Evolutionary conservation across 2,113 vertebrate species (phyloP).

Genomic region (Epinephelus fuscoguttatus): DNA sequence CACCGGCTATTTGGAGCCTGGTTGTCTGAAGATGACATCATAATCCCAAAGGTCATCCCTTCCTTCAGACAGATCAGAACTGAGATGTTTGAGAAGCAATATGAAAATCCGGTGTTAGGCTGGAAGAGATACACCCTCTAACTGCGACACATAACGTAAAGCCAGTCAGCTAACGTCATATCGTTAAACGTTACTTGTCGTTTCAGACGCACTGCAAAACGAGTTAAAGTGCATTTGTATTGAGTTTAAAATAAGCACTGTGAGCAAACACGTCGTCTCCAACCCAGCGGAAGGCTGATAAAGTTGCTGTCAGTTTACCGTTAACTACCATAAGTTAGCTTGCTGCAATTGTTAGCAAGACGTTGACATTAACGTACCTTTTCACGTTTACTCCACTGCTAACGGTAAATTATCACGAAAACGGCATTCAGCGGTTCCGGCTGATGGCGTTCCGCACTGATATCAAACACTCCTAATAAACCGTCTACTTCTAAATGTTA

Average conservation of each 20-base stretch:
- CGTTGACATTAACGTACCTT: conserved; percentile 34
- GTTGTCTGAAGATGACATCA: background rate
- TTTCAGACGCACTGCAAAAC: background rate
- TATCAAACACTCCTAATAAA: background rate
- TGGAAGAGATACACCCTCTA: too few relatives aligned
- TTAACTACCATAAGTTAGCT: background rate
- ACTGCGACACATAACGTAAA: too few relatives aligned
- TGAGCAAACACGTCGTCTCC: background rate
- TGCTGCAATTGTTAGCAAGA: background rate
- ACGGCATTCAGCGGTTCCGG: background rate
- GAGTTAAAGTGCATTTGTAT: background rate
- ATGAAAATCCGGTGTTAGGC: background rate
- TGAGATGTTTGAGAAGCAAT: background rate
- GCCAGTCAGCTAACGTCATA: background rate
- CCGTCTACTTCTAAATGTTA: background rate
- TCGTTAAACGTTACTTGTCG: background rate
- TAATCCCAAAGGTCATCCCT: background rate
- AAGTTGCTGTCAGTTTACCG: background rate
- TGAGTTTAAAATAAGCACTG: rapidly evolving
- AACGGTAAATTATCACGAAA: conserved; percentile 17
- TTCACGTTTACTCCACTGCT: conserved; percentile 13
- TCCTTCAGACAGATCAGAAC: background rate
- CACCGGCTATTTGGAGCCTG: background rate
- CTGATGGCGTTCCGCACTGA: rapidly evolving
- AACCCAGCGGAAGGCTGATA: background rate